phyloP scores from a whole-genome alignment of 2,888 invertebrate species.

The Phrixothrix hirtus region DNA sequence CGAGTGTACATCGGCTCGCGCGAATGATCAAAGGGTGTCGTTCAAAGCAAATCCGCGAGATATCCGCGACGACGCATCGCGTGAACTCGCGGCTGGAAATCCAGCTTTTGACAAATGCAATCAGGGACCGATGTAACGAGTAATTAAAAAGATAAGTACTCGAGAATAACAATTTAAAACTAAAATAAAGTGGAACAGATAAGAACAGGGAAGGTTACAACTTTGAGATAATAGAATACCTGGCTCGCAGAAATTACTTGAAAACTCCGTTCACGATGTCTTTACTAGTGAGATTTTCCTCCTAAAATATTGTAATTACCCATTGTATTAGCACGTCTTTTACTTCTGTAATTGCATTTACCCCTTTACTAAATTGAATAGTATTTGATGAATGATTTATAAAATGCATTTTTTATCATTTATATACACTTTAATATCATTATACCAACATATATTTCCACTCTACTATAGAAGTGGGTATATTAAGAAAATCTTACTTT shows the following conservation, averaged over 20 bases:
- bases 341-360: conserved; percentile 47
- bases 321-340: conserved; percentile 45
- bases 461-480: no score
- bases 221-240: conserved; percentile 37
- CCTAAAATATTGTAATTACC: conserved; percentile 50
- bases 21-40: conserved; percentile 54
- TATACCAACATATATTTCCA: no score
- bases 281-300: conserved; percentile 30
- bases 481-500: no score
- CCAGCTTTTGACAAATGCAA: conserved; percentile 31
- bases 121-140: conserved; percentile 37
- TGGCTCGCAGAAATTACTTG: conserved; percentile 25
- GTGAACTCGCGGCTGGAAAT: conserved; percentile 24
- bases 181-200: conserved; percentile 37
- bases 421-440: no score
- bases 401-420: no score
- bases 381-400: no score
- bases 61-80: conserved; percentile 29
- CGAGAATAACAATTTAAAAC: conserved; percentile 48
- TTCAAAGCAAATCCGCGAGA: conserved; percentile 37
- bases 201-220: conserved; percentile 31
- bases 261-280: conserved; percentile 20
- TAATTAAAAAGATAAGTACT: conserved; percentile 54
- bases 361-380: no score
- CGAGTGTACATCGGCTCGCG: conserved; percentile 45